Evolutionary conservation across 2,797 vertebrate species (phyloP), one percentile per base, ranked within the genome.

Genomic region (Scolopax bukidnonensis): DNA sequence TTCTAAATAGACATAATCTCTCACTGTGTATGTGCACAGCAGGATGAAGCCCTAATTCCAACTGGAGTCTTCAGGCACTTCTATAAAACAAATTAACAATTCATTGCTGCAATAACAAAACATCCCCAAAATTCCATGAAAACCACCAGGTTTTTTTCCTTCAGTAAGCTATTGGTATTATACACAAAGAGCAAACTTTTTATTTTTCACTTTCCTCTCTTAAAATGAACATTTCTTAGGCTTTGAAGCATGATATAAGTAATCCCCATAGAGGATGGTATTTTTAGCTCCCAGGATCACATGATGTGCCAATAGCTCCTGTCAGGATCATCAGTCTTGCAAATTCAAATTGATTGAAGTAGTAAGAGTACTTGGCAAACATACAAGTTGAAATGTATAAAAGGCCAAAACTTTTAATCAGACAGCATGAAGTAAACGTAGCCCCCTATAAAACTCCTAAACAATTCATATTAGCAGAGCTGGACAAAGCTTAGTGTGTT

Each of bases 331-430:
- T 96, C 96, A 84, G 84, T 94, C 94, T 97, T 95, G 90, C 87
- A 97, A 97, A 98, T 97, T 92, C 97, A 96, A 97, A 95, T 92
- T 96, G 96, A 97, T 74, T 95, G 92, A 97, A 97, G 82, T 84
- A 96, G 93, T 96, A 93, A 95, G 75, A 96, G 89, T 18, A 60
- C 83, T 93, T 96, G 91, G 94, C 93, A 97, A 96, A 94, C 69
- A 92, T n/a, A 54, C 74, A 64, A 79, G 86, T 60, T 88, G 70
- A 93, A 96, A 94, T 4, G 4, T 54, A 87, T 40, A 80, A 90
- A 91, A 73, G 75, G 48, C 65, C 27, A 36, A 67, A 83, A 91
- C 91, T 94, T 93, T 87, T 95, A 74, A 92, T 91, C 67, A 91
- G 48, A 32, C 17, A 75, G 64, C 61, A 84, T 57, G 88, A 94